Conservation (phyloP, 2,888 invertebrate species). For the Scaptodrosophila latifasciaeformis region DNA sequence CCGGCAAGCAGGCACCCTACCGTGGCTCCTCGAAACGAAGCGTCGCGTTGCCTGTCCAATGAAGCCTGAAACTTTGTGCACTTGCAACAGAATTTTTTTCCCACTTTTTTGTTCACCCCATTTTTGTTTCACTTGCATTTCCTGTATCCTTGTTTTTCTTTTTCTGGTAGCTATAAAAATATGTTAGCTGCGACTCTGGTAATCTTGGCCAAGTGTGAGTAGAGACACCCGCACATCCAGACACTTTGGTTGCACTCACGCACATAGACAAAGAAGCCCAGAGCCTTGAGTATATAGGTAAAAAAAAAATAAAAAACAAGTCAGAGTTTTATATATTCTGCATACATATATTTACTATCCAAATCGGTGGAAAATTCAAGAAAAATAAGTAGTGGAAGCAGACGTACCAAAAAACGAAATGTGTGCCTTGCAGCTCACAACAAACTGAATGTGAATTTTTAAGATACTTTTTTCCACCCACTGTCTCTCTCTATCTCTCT, state of each 20-base stretch:
- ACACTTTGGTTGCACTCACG: slow-evolving; percentile 13
- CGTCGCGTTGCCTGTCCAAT: slow-evolving; percentile 41
- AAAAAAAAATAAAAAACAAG: no score
- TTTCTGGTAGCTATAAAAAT: slow-evolving; percentile 36
- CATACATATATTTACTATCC: no score
- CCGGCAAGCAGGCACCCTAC: slow-evolving; percentile 23
- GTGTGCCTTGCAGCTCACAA: slow-evolving; percentile 1
- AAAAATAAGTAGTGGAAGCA: slow-evolving; percentile 37
- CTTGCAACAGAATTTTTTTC: slow-evolving; percentile 51
- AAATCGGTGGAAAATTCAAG: slow-evolving; percentile 25
- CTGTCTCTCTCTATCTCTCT: no score
- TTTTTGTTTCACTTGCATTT: slow-evolving; percentile 40
- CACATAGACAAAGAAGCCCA: slow-evolving; percentile 10
- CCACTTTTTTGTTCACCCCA: slow-evolving; percentile 4
- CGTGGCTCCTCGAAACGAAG: slow-evolving; percentile 1
- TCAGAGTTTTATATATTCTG: no score
- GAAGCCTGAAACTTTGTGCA: slow-evolving; percentile 63
- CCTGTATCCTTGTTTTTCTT: slow-evolving; percentile 9
- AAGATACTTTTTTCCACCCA: no score
- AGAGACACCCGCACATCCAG: slow-evolving; percentile 6
- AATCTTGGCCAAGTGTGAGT: slow-evolving; percentile 42
- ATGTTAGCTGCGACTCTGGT: slow-evolving; percentile 62
- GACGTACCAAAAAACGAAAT: slow-evolving; percentile 11
- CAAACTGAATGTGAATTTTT: slow-evolving; percentile 15
- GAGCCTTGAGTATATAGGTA: no score